A percentile compares a stretch with the other conserved stretches of the same genome.
Evolutionary conservation across 1,140 invertebrate genomes (phyloP).

Genomic region (Pygmarrhopalites habei): DNA sequence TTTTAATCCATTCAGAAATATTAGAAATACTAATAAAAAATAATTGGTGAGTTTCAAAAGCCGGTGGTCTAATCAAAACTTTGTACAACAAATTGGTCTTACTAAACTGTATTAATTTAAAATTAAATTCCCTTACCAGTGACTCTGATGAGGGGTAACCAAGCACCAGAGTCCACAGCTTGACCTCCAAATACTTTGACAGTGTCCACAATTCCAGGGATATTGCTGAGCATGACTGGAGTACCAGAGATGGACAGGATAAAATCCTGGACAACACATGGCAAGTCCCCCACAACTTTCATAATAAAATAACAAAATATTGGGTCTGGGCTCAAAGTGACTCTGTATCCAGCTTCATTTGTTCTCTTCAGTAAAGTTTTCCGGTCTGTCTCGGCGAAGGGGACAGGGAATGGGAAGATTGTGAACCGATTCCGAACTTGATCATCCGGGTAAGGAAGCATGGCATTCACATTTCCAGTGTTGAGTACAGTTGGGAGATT

Average conservation of each 20-base stretch:
- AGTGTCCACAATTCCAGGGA: slow-evolving; percentile 19
- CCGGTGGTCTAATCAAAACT: no score
- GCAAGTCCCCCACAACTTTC: slow-evolving; percentile 19
- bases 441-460: slow-evolving; percentile 27
- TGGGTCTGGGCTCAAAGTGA: slow-evolving; percentile 11
- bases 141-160: slow-evolving; percentile 24
- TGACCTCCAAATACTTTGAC: slow-evolving; percentile 22
- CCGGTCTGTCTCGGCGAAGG: slow-evolving; percentile 1
- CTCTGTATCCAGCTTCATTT: slow-evolving; percentile 5
- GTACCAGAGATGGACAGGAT: slow-evolving; percentile 17
- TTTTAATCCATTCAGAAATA: no score
- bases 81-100: no score
- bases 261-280: slow-evolving; percentile 18
- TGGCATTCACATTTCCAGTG: slow-evolving; percentile 20
- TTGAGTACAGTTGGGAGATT: slow-evolving; percentile 11
- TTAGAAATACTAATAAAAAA: no score
- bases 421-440: slow-evolving; percentile 25
- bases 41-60: no score
- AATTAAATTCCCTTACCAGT: slow-evolving; percentile 19
- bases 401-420: slow-evolving; percentile 16
- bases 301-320: slow-evolving; percentile 26
- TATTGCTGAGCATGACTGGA: slow-evolving; percentile 29
- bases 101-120: no score
- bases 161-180: slow-evolving; percentile 20
- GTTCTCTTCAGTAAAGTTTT: slow-evolving; percentile 12